These are phyloP conservation scores for Tichodroma muraria DNA, from an alignment of 2,113 vertebrate species.

Conservation along the genomic window DNA sequence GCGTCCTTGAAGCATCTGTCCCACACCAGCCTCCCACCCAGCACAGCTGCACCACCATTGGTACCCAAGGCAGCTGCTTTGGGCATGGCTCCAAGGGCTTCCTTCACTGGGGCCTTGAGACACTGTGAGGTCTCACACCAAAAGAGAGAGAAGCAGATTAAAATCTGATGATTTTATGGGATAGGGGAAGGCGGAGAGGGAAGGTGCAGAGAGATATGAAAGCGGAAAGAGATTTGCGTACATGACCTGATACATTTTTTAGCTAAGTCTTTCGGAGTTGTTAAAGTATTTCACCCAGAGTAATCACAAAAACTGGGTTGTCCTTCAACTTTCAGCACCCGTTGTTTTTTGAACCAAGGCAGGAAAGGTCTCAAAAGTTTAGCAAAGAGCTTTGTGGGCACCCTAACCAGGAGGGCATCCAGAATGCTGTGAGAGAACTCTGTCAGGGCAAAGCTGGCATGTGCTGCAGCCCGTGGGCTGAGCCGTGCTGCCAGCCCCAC, in stretches of 20 bases:
- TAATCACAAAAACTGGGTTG: background rate
- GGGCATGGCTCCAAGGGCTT: background rate
- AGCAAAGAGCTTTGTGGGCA: background rate
- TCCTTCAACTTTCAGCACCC: background rate
- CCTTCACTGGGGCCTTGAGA: background rate
- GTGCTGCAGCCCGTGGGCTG: background rate
- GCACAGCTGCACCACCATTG: accelerated
- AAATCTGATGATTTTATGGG: background rate
- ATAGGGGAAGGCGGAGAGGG: background rate
- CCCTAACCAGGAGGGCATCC: background rate
- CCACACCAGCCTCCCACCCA: background rate
- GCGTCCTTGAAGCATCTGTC: background rate
- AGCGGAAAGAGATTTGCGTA: accelerated
- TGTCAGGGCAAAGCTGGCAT: too few relatives aligned
- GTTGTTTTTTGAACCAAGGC: background rate
- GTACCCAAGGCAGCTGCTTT: background rate
- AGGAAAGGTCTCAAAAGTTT: background rate
- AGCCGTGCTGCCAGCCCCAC: background rate
- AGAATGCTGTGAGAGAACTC: accelerated
- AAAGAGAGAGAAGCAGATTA: background rate
- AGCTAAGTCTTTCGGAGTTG: background rate
- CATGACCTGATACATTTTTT: background rate
- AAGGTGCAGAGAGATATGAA: background rate
- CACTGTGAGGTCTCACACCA: background rate
- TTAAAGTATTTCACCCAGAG: background rate